Evolutionary conservation across 2,888 invertebrate genomes (phyloP).

Genomic region (Operophtera brumata): DNA sequence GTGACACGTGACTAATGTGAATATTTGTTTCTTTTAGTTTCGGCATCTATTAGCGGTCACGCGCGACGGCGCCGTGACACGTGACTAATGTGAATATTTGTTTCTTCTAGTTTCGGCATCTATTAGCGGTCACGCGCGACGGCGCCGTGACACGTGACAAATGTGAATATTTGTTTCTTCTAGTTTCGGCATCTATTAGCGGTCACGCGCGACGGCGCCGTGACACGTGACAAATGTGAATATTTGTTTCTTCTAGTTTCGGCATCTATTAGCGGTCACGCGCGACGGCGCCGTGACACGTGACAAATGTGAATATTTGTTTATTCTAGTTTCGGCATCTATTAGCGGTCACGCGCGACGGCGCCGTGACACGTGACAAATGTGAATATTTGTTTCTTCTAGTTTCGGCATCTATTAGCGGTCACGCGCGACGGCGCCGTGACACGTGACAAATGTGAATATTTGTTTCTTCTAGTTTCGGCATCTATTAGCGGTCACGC

Average conservation of each 20-base stretch:
- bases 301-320: constrained; percentile 52
- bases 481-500: constrained; percentile 45
- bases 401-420: constrained; percentile 42
- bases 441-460: constrained; percentile 34
- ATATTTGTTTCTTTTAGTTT: constrained; percentile 9
- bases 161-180: constrained; percentile 35
- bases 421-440: constrained; percentile 30
- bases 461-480: constrained; percentile 8
- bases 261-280: constrained; percentile 45
- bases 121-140: constrained; percentile 42
- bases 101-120: constrained; percentile 28
- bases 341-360: constrained; percentile 40
- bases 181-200: constrained; percentile 42
- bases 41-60: constrained; percentile 45
- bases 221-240: constrained; percentile 53
- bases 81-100: constrained; percentile 52
- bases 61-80: constrained; percentile 35
- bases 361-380: constrained; percentile 46
- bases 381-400: constrained; percentile 29
- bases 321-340: constrained; percentile 31
- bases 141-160: constrained; percentile 45
- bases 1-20: constrained; percentile 51
- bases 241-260: constrained; percentile 9
- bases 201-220: constrained; percentile 29
- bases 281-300: constrained; percentile 35